phyloP scores from a whole-genome alignment of 64 coral and sea anemone species.

The Pocillopora verrucosa region DNA sequence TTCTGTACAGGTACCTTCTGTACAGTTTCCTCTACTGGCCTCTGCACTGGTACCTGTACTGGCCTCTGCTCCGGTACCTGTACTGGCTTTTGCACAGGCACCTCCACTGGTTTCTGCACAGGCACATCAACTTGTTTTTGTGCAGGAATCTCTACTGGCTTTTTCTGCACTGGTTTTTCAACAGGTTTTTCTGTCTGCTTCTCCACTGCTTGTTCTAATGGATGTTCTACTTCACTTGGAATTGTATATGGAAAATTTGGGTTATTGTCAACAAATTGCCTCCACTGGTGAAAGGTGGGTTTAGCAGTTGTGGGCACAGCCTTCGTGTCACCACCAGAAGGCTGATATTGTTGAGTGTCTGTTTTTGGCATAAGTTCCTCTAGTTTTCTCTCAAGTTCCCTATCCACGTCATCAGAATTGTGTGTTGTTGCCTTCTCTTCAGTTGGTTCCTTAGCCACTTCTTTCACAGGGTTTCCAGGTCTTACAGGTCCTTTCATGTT shows the following conservation, averaged over 20 bases:
- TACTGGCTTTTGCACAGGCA: too few species aligned
- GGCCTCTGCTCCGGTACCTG: too few species aligned
- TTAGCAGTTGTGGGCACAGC: neutral
- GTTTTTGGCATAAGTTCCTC: slow-evolving; percentile 17
- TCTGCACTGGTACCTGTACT: too few species aligned
- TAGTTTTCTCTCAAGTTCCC: slow-evolving; percentile 14
- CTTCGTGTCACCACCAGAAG: neutral
- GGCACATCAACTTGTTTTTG: too few species aligned
- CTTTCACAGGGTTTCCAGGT: neutral
- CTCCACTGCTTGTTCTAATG: slow-evolving; percentile 20
- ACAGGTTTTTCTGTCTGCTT: neutral
- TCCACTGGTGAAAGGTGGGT: slow-evolving; percentile 61
- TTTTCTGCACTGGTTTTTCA: too few species aligned
- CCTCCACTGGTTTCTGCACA: too few species aligned
- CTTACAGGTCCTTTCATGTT: neutral
- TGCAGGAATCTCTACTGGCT: too few species aligned
- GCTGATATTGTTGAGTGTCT: neutral
- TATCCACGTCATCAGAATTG: neutral
- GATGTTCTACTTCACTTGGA: neutral
- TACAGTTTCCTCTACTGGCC: too few species aligned
- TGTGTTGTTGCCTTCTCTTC: neutral
- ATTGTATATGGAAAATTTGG: slow-evolving; percentile 62
- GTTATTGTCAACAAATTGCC: slow-evolving; percentile 85
- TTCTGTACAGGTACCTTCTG: too few species aligned
- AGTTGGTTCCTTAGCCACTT: neutral